Conservation (phyloP, 2,888 invertebrate species). For the Zygogramma bicolorata region DNA sequence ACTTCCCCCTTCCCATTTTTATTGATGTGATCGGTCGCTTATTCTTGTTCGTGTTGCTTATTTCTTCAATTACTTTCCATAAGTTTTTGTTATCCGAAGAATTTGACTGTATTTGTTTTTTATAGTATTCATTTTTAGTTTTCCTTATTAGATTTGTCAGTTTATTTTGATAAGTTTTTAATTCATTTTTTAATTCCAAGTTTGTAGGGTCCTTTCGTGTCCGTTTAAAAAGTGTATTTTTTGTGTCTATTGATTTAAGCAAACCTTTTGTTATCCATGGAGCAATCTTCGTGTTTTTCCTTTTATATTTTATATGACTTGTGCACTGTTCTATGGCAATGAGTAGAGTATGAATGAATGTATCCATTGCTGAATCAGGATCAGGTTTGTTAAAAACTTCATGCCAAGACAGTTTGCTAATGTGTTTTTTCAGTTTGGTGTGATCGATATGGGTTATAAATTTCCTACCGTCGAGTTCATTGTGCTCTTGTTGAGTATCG, state of each 20-base stretch:
- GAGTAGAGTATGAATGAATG: neutral
- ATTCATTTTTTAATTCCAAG: neutral
- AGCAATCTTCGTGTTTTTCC: neutral
- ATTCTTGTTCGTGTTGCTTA: neutral
- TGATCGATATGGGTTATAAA: too few relatives aligned
- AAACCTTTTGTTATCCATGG: neutral
- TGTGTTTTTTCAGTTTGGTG: too few relatives aligned
- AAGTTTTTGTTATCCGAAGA: neutral
- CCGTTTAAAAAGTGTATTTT: constrained; percentile 8
- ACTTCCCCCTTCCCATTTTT: neutral
- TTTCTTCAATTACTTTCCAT: constrained; percentile 6
- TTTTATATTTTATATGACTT: neutral
- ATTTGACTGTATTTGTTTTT: constrained; percentile 1
- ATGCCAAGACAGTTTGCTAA: too few relatives aligned
- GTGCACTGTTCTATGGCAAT: neutral
- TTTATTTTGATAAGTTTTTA: constrained; percentile 5
- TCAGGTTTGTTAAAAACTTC: neutral
- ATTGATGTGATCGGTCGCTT: neutral
- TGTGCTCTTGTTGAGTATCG: too few relatives aligned
- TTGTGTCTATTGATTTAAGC: constrained; percentile 5
- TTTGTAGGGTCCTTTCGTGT: neutral
- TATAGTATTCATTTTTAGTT: neutral
- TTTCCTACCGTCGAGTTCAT: too few relatives aligned
- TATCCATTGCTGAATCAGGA: constrained; percentile 5
- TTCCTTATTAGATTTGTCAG: constrained; percentile 9